Conservation (phyloP, 2,888 invertebrate genomes). For the Sarcophaga rosellei region DNA sequence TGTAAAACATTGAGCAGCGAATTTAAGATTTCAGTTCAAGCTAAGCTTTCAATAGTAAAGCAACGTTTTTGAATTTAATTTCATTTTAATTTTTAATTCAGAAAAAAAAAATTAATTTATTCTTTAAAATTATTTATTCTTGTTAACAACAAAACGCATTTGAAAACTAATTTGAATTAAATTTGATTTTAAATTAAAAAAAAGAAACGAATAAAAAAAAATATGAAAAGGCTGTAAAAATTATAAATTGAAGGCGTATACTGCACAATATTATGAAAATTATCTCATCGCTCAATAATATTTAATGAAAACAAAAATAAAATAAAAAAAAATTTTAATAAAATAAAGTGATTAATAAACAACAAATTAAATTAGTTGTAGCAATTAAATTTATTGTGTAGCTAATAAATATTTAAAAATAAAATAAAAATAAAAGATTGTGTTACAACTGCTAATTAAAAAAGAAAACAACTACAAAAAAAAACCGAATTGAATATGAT, state of each 20-base stretch:
- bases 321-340: conserved; percentile 22
- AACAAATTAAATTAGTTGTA: conserved; percentile 28
- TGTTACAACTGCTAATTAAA: background rate
- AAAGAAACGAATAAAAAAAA: background rate
- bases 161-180: background rate
- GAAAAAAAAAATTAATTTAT: background rate
- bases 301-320: background rate
- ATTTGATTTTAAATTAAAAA: background rate
- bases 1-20: conserved; percentile 59
- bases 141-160: background rate
- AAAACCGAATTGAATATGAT: conserved; percentile 40
- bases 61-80: conserved; percentile 18
- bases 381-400: conserved; percentile 23
- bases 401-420: background rate
- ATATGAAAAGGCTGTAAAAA: background rate
- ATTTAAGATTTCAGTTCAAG: conserved; percentile 59
- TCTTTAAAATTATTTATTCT: background rate
- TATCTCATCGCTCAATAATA: background rate
- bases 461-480: background rate
- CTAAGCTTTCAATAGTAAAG: conserved; percentile 55
- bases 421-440: background rate
- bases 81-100: background rate
- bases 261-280: conserved; percentile 9
- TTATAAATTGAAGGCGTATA: conserved; percentile 43
- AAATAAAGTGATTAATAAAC: conserved; percentile 22